phyloP scores from a whole-genome alignment of 2,797 vertebrate species.

The Tauraco hartlaubi region DNA sequence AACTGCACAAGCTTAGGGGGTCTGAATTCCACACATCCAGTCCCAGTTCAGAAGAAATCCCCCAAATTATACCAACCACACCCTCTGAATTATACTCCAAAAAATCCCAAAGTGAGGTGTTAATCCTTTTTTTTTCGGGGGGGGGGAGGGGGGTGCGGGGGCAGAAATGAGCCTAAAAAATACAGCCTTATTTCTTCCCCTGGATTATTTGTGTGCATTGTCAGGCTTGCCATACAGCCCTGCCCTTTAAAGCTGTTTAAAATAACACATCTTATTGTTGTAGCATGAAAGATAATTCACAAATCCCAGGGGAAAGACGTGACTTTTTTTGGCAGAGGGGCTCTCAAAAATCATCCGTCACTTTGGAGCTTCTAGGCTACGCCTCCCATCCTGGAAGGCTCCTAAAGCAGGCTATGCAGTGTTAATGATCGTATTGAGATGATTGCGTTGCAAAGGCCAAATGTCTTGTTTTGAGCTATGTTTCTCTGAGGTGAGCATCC shows the following conservation, averaged over 20 bases:
- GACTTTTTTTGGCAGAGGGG: background rate
- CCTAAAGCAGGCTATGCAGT: constrained; percentile 14
- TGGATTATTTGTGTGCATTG: background rate
- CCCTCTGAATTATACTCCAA: background rate
- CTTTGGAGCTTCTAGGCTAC: background rate
- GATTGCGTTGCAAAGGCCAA: constrained; percentile 47
- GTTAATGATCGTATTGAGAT: constrained; percentile 37
- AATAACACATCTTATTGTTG: background rate
- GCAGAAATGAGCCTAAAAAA: background rate
- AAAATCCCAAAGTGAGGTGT: background rate
- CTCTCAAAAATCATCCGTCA: background rate
- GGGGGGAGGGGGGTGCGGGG: too few species aligned
- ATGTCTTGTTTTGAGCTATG: constrained; percentile 59
- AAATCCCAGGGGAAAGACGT: background rate
- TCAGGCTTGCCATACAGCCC: background rate
- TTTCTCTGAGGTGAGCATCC: constrained; percentile 65
- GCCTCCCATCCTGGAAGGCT: constrained; percentile 22
- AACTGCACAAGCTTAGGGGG: background rate
- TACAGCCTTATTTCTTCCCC: background rate
- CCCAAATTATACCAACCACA: background rate
- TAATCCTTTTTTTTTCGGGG: background rate
- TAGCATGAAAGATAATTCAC: background rate
- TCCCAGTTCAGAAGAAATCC: background rate
- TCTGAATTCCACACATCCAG: background rate
- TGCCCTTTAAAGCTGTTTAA: background rate